phyloP scores from a whole-genome alignment of 1,140 invertebrate species.

The Diprion similis region DNA sequence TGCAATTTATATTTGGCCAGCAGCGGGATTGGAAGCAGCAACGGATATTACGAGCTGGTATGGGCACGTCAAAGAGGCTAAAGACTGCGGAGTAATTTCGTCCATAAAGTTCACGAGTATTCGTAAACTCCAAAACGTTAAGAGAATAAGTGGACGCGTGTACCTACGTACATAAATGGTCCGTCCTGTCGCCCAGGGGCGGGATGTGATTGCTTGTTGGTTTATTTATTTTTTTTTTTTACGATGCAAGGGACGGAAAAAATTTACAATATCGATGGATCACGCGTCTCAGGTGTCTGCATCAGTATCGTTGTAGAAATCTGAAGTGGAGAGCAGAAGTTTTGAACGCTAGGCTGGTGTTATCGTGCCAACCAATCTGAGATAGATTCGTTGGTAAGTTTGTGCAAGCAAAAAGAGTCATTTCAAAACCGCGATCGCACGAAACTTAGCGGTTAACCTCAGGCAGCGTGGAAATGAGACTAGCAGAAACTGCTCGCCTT shows the following conservation, averaged over 20 bases:
- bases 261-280: too few species aligned
- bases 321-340: too few species aligned
- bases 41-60: background rate
- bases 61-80: background rate
- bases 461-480: background rate
- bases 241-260: too few species aligned
- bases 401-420: background rate
- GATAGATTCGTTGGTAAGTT: background rate
- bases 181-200: too few species aligned
- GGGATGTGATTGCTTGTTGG: too few species aligned
- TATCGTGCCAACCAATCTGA: too few species aligned
- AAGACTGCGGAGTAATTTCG: conserved; percentile 7
- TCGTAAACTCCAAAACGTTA: background rate
- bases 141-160: background rate
- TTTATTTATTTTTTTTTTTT: too few species aligned
- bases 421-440: background rate
- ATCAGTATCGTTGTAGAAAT: too few species aligned
- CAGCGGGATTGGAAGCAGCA: conserved; percentile 1
- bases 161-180: too few species aligned
- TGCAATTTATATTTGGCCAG: conserved; percentile 7
- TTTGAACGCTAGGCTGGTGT: too few species aligned
- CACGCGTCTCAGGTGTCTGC: too few species aligned
- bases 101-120: background rate
- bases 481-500: background rate
- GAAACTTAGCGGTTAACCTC: background rate